phyloP scores from a whole-genome alignment of 2,113 vertebrate genomes.

The Meleagris gallopavo region DNA sequence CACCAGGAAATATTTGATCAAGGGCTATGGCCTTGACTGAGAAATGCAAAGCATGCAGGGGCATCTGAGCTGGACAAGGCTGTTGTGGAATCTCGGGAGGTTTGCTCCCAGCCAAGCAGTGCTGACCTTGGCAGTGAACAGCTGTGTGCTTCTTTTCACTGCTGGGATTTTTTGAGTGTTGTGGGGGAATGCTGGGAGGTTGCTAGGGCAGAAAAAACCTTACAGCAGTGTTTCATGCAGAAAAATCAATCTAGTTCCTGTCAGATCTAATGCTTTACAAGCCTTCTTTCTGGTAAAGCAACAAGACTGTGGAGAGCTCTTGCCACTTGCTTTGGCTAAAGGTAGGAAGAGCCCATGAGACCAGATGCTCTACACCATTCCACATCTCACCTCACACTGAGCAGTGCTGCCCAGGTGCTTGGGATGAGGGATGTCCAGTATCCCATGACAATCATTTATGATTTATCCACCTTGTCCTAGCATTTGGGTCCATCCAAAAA shows the following conservation, averaged over 20 bases:
- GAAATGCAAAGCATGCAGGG: constrained; percentile 19
- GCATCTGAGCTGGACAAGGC: neutral
- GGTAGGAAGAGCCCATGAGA: neutral
- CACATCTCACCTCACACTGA: neutral
- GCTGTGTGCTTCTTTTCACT: neutral
- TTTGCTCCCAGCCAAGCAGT: neutral
- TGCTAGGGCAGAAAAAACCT: neutral
- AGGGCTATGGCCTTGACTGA: neutral
- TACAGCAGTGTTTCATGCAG: neutral
- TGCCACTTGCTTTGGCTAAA: neutral
- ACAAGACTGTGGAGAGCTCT: neutral
- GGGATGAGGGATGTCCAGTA: neutral
- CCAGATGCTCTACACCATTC: neutral
- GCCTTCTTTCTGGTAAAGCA: neutral
- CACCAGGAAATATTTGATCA: neutral
- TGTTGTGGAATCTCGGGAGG: neutral
- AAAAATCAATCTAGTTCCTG: neutral
- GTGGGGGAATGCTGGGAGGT: accelerated
- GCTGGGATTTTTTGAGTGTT: neutral
- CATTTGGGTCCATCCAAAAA: neutral
- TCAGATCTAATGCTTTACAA: neutral
- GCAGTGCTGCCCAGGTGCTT: neutral
- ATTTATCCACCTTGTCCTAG: neutral
- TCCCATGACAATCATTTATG: neutral
- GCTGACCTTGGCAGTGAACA: neutral